Percentiles rank a stretch among this genome's conserved stretches.
phyloP scores from a whole-genome alignment of 2,888 invertebrate species.

The Pycnomerus fuliginosus region DNA sequence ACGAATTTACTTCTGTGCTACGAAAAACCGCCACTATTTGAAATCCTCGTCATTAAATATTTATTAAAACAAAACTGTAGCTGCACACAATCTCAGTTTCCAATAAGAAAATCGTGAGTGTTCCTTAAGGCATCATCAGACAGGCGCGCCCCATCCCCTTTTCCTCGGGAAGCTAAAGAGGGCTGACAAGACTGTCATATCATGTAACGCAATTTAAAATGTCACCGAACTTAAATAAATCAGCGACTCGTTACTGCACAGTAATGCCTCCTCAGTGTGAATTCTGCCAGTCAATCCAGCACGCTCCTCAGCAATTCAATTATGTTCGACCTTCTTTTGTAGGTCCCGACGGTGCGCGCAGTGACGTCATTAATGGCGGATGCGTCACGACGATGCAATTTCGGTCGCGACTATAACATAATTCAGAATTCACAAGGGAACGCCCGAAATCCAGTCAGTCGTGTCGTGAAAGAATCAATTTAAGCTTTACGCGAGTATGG shows the following conservation, averaged over 20 bases:
- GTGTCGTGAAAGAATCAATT: conserved; percentile 27
- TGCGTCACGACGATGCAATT: conserved; percentile 42
- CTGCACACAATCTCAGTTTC: too few species aligned
- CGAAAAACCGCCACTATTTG: too few species aligned
- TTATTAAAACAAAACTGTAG: too few species aligned
- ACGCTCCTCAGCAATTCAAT: conserved; percentile 32
- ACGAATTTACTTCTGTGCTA: too few species aligned
- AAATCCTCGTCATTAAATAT: too few species aligned
- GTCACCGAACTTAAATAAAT: conserved; percentile 29
- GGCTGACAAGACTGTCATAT: conserved; percentile 15
- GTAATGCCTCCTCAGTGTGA: conserved; percentile 17
- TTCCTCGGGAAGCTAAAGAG: too few species aligned
- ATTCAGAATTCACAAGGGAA: conserved; percentile 34
- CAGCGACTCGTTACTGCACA: conserved; percentile 21
- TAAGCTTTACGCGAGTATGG: conserved; percentile 23
- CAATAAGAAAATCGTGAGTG: too few species aligned
- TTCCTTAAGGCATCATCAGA: too few species aligned
- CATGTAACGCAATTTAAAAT: conserved; percentile 25
- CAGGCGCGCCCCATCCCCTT: too few species aligned
- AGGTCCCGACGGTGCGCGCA: conserved; percentile 27
- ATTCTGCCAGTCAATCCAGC: conserved; percentile 22
- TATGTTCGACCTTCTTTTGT: conserved; percentile 35
- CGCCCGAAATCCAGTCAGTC: conserved; percentile 24
- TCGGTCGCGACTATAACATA: conserved; percentile 29
- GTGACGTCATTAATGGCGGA: conserved; percentile 42